Base-by-base conservation (phyloP, 2,113 vertebrate species). In the Chitala chitala region DNA sequence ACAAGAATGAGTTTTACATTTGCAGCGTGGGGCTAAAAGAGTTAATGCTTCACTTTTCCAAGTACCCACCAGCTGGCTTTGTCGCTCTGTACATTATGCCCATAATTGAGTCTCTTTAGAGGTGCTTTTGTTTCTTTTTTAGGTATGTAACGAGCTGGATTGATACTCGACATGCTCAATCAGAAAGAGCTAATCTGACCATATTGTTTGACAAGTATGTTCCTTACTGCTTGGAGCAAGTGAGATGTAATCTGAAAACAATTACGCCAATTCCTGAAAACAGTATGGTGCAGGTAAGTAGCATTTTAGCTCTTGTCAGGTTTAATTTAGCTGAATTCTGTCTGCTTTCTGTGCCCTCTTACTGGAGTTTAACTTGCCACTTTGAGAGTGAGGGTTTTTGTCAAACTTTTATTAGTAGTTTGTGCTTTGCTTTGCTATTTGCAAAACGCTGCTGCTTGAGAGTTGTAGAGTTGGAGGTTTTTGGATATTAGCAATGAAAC, bases 141-240 rank as follows among this genome's bases (percentile, higher is more conserved):
- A 83, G 72, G 36, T 85, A 87, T 84, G 83, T 88, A 86, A 86
- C 89, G 84, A 87, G 78, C 82, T 89, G 86, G 85, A 90, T 86
- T 83, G 86, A 91, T 82, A 81, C 77, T 88, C 86, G 73, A 79
- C 82, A 80, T 70, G 85, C 84, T 86, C 89, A 92, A 86, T 90
- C 90, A 90, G 89, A 93, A 86, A 88, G 89, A 86, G 87, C 84
- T 91, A 90, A 91, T 89, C 86, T 91, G 84, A 88, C 84, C 81
- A 85, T 89, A 85, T 85, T 94, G 87, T 93, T 91, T 92, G 87
- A 90, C 77, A 84, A 84, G 77, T 88, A 82, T 65, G 84, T 91
- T 85, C 83, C 85, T 87, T 87, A 77, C 82, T 79, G 88, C 89
- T 90, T 82, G 81, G 87, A 85, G 83, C 82, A 85, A 89, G 85